Evolutionary conservation across 2,113 vertebrate species (phyloP), one percentile per base, ranked within the genome.

Genomic region (Morphnarchus princeps): DNA sequence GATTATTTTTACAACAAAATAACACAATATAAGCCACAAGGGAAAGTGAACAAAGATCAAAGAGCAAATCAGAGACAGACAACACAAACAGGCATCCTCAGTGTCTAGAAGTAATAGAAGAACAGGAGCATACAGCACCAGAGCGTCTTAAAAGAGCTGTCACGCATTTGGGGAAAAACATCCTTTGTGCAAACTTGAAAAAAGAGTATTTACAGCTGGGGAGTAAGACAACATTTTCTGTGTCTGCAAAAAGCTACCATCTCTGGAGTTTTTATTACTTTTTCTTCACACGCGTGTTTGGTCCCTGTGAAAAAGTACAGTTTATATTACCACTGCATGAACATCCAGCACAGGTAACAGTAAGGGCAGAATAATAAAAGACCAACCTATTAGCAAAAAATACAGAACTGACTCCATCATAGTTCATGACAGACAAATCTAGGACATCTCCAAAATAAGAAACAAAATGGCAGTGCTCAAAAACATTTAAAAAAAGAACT

Each of bases 11-110:
- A 74, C 43, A 62, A 78, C 26, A 89, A 86, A 90, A 73, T 72
- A 89, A 81, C 57, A 84, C 3, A 8, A 78, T 28, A 76, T 38
- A 80, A 95, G 7, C 61, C 28, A 3, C 38, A 76, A 93, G 54
- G 77, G 76, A 94, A 90, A 87, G 50, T 55, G 49, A 96, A 61
- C 40, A 82, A 87, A 59, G 80, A 89, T 91, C 94, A 91, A 97
- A 91, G 78, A 94, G 57, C n/a, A 79, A 94, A 71, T 61, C 95
- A 55, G 83, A 93, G 52, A 90, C 63, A 97, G 63, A 52, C 61
- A 91, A 87, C 65, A 94, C 24, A 93, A 87, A 87, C 55, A 84
- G 40, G 65, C 80, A 91, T 21, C n/a, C 25, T 21, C 34, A 59
- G 29, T 25, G 94, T 36, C 81, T 76, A 45, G 32, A 90, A 89